phyloP scores from a whole-genome alignment of 2,797 vertebrate genomes.

The Sardinella longiceps region DNA sequence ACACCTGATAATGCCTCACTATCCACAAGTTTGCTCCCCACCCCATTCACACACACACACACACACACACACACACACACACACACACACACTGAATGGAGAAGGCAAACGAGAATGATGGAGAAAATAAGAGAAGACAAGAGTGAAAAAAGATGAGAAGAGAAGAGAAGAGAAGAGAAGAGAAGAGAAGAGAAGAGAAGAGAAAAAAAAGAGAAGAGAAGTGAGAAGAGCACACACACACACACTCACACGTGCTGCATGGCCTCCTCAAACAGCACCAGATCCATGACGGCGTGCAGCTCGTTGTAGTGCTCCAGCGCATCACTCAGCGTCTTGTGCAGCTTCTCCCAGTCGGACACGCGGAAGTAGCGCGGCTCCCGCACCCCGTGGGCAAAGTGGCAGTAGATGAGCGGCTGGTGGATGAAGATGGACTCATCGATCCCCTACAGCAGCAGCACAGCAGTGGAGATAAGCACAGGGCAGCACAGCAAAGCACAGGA shows the following conservation, averaged over 20 bases:
- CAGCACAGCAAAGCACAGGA: background rate
- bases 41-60: too few species aligned
- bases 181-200: background rate
- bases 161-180: background rate
- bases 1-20: too few species aligned
- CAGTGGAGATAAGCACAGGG: too few species aligned
- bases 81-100: background rate
- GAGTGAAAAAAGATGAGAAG: background rate
- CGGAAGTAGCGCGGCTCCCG: constrained; percentile 85
- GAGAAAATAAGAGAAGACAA: background rate
- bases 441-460: constrained; percentile 71
- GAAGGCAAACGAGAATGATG: background rate
- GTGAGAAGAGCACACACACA: constrained; percentile 53
- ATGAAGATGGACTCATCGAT: constrained; percentile 88
- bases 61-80: background rate
- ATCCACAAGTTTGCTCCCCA: too few species aligned
- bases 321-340: constrained; percentile 86
- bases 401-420: constrained; percentile 90
- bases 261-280: constrained; percentile 78
- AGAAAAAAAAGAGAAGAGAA: background rate
- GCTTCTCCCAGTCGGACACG: constrained; percentile 86
- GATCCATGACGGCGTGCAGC: constrained; percentile 76
- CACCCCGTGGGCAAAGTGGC: constrained; percentile 85
- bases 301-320: constrained; percentile 82
- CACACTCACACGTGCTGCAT: constrained; percentile 69